Evolutionary conservation across 2,113 vertebrate species (phyloP).

Genomic region (Cyphomyrus plagiostoma): DNA sequence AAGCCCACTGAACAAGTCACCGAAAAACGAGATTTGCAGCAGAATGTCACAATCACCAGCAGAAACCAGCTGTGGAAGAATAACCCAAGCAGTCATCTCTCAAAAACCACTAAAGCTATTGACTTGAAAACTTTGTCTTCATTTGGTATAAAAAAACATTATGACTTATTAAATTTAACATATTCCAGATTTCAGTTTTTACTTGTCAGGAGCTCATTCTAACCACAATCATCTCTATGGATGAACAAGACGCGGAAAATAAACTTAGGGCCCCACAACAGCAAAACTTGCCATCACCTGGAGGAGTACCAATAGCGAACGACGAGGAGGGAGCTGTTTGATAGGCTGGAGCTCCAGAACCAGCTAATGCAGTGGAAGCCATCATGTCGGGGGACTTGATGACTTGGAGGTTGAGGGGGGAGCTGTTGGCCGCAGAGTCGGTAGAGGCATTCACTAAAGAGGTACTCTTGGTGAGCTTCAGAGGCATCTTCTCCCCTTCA

Average conservation of each 20-base stretch:
- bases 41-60: neutral
- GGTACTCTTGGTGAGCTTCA: slow-evolving; percentile 62
- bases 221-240: neutral
- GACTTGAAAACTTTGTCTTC: neutral
- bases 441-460: slow-evolving; percentile 55
- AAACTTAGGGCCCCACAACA: neutral
- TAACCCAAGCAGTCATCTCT: neutral
- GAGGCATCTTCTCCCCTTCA: slow-evolving; percentile 66
- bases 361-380: slow-evolving; percentile 57
- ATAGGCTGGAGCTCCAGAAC: slow-evolving; percentile 59
- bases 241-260: neutral
- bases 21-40: neutral
- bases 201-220: neutral
- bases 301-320: slow-evolving; percentile 58
- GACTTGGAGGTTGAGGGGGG: slow-evolving; percentile 72
- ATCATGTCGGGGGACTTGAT: slow-evolving; percentile 62
- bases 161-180: neutral
- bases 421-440: slow-evolving; percentile 60
- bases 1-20: neutral
- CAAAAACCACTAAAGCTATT: neutral
- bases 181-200: neutral
- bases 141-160: neutral
- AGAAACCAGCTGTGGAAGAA: neutral
- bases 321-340: slow-evolving; percentile 60
- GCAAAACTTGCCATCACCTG: slow-evolving; percentile 58